phyloP scores from a whole-genome alignment of 2,113 vertebrate species.

The Rhea americana region DNA sequence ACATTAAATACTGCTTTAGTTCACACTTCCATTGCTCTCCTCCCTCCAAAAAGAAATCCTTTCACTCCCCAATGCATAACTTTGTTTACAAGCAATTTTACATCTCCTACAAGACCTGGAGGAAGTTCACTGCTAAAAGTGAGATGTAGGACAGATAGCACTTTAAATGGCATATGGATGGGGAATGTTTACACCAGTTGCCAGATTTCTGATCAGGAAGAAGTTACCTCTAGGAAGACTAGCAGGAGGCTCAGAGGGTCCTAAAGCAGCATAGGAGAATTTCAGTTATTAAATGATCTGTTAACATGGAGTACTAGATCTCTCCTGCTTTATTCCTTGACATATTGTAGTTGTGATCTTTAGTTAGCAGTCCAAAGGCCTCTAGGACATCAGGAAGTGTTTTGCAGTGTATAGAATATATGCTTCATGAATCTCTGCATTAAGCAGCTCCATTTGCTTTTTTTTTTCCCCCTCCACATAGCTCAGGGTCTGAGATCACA shows the following conservation, averaged over 20 bases:
- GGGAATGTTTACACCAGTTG: neutral
- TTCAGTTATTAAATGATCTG: neutral
- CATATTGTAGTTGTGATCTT: rapidly evolving
- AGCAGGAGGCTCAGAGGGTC: too few species aligned
- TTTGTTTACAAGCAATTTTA: neutral
- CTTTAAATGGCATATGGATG: neutral
- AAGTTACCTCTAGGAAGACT: neutral
- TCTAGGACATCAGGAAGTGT: neutral
- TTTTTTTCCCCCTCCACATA: neutral
- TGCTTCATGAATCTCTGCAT: rapidly evolving
- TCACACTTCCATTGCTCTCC: too few species aligned
- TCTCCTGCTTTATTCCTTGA: neutral
- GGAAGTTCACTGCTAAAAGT: neutral
- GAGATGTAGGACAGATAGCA: neutral
- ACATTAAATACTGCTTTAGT: neutral
- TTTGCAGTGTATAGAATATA: neutral
- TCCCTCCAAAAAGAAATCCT: too few species aligned
- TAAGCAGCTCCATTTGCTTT: neutral
- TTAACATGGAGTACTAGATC: neutral
- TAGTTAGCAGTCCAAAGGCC: neutral
- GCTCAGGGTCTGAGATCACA: neutral
- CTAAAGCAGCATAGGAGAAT: too few species aligned
- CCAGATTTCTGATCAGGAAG: neutral
- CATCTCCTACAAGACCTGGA: neutral
- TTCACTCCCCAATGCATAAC: too few species aligned